Base-by-base conservation (phyloP, 1,140 invertebrate genomes). In the Bombus superbus region DNA sequence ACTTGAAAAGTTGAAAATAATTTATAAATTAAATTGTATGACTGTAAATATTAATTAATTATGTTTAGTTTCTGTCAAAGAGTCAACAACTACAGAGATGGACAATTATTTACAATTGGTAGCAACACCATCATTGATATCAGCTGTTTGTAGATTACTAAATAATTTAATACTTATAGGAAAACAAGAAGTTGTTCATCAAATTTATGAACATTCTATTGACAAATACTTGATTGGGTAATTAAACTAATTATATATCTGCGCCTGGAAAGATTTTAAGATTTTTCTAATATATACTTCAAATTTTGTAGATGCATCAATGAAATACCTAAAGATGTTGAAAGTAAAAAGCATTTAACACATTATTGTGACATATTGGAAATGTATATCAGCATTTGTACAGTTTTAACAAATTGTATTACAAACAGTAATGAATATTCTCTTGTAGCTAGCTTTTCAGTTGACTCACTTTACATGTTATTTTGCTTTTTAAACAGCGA, bases 331-430 rank as follows among this genome's bases (percentile, higher is more conserved):
- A 90, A 93, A 59, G 87, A 89, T 78, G 88, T 93, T 1, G 89
- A 90, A 53, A 90, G 83, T 69, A 92, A 93, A 32, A 93, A 90
- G 80, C 91, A 92, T 88, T 84, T 95, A 8, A 87, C 92, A 8
- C 90, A 95, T 38, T 96, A 95, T 85, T 93, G 90, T 74, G 95
- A 96, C 68, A 86, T 95, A 53, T 86, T 96, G 57, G 94, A 96
- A 91, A 96, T 96, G 96, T 95, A 96, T 83, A 92, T 92, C 1
- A 92, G 86, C 72, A 93, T 96, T 47, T 96, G 94, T 84, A 91
- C 87, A 62, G 88, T 96, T 80, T 86, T 96, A 44, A 94, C 92
- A 28, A 95, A 94, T 81, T 93, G 94, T 35, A 90, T 95, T 18
- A 89, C 87, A 47, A 79, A 93, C 28, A 95, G 94, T 90, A 88